Evolutionary conservation across 1,140 invertebrate genomes (phyloP).

Genomic region (Pemphigus obesinymphae): DNA sequence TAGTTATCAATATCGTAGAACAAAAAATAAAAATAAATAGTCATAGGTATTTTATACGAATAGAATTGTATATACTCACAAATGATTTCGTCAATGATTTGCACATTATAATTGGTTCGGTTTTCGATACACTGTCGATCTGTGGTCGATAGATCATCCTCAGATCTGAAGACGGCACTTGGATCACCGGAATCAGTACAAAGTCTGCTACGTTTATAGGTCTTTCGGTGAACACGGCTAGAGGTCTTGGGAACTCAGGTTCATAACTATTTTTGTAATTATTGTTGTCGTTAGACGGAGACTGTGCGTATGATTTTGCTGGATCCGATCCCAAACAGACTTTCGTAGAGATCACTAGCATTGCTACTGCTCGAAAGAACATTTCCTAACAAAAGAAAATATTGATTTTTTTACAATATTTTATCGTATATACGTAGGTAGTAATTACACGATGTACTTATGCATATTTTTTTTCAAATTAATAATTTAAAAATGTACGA

Average conservation of each 20-base stretch:
- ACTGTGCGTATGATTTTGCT: background rate
- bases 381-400: background rate
- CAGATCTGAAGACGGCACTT: background rate
- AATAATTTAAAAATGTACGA: too few species aligned
- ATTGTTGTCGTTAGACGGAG: background rate
- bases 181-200: background rate
- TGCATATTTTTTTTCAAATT: too few species aligned
- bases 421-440: background rate
- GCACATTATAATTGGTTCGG: constrained; percentile 25
- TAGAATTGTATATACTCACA: constrained; percentile 16
- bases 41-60: too few species aligned
- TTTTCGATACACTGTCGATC: constrained; percentile 26
- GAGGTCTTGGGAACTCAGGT: background rate
- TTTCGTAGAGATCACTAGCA: background rate
- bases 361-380: background rate
- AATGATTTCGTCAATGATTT: constrained; percentile 26
- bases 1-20: too few species aligned
- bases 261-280: constrained; percentile 2
- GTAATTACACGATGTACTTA: background rate
- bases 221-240: constrained; percentile 19
- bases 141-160: constrained; percentile 25
- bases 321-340: background rate
- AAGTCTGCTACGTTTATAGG: background rate
- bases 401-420: background rate
- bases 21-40: too few species aligned